phyloP scores from a whole-genome alignment of 2,888 invertebrate species.

The Volucella inanis region DNA sequence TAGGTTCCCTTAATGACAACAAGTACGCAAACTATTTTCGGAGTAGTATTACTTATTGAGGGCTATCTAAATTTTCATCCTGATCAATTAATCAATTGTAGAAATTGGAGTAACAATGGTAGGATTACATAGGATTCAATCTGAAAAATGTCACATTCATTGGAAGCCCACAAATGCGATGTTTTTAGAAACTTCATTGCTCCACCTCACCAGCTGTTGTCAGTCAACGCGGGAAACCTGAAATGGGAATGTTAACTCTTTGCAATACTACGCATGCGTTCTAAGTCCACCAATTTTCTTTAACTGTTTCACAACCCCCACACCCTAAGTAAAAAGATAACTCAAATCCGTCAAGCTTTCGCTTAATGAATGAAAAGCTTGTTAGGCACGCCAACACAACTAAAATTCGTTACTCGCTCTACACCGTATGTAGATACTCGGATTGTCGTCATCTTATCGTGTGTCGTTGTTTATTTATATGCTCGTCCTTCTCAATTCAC shows the following conservation, averaged over 20 bases:
- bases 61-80: no score
- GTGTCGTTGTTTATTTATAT: constrained; percentile 43
- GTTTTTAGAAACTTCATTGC: constrained; percentile 10
- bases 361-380: constrained; percentile 71
- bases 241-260: not conserved
- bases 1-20: no score
- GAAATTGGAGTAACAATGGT: not conserved
- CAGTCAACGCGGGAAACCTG: constrained; percentile 32
- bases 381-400: constrained; percentile 18
- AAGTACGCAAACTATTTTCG: no score
- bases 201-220: constrained; percentile 27
- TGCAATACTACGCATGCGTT: constrained; percentile 18
- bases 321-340: not conserved
- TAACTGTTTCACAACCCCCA: constrained; percentile 1
- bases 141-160: constrained; percentile 19
- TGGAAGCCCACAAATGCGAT: not conserved
- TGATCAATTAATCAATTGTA: no score
- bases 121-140: not conserved
- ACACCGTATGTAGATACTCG: not conserved
- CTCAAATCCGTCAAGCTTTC: constrained; percentile 39
- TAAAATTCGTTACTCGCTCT: constrained; percentile 19
- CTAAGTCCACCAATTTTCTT: not conserved
- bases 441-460: constrained; percentile 62
- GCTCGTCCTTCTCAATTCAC: constrained; percentile 18
- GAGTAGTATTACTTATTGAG: no score